Percentiles rank a stretch among this genome's conserved stretches.
These are phyloP conservation scores for Coelopa frigida DNA, from an alignment of 1,140 invertebrate genomes.

Conservation along the genomic window DNA sequence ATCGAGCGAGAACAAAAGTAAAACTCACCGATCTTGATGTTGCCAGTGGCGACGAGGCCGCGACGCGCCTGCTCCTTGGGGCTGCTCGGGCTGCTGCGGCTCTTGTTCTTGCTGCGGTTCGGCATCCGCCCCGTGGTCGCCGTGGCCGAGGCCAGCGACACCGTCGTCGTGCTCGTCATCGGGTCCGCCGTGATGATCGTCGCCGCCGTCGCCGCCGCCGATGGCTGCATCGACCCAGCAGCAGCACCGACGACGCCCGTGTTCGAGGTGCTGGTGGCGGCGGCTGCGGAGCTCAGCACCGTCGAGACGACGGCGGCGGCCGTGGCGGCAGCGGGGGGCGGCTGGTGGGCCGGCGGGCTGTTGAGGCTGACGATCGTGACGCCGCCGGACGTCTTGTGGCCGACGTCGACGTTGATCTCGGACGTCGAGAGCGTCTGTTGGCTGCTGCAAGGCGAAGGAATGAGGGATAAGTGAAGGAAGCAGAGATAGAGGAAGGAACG, in stretches of 20 bases:
- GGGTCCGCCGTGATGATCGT: conserved; percentile 14
- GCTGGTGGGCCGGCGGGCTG: conserved; percentile 33
- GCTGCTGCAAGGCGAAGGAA: conserved; percentile 18
- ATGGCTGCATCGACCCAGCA: no score
- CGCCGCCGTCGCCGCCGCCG: neutral
- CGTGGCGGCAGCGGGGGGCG: conserved; percentile 14
- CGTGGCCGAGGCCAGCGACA: conserved; percentile 3
- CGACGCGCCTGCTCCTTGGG: conserved; percentile 13
- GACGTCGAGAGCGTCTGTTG: conserved; percentile 30
- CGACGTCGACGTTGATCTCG: conserved; percentile 40
- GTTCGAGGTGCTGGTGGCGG: conserved; percentile 4
- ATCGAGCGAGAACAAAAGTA: neutral
- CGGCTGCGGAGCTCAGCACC: conserved; percentile 11
- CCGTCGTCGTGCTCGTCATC: conserved; percentile 12
- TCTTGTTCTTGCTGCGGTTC: conserved; percentile 14
- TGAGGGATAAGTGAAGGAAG: neutral
- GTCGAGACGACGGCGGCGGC: conserved; percentile 10
- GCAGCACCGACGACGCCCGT: no score
- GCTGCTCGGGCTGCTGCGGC: conserved; percentile 18
- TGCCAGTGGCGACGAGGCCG: conserved; percentile 15
- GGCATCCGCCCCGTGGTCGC: conserved; percentile 11
- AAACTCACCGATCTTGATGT: conserved; percentile 17
- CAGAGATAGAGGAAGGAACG: neutral
- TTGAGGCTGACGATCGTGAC: conserved; percentile 70
- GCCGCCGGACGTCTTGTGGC: conserved; percentile 62